phyloP scores from a whole-genome alignment of 2,888 invertebrate species.

The Bombyx huttoni region DNA sequence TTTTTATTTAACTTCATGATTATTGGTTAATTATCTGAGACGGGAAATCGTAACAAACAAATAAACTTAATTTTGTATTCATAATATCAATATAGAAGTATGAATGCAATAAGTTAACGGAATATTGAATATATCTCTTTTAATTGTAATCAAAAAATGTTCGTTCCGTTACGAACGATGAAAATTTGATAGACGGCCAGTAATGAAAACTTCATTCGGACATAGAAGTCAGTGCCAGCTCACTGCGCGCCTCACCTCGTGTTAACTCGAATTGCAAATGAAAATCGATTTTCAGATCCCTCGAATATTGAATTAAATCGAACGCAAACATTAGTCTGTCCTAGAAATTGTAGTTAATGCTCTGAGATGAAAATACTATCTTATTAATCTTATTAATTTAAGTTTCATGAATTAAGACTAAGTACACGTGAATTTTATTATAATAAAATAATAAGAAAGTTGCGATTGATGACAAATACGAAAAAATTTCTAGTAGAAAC shows the following conservation, averaged over 20 bases:
- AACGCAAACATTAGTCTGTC: conserved; percentile 5
- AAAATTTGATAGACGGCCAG: conserved; percentile 22
- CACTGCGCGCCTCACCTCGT: conserved; percentile 7
- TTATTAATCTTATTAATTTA: background rate
- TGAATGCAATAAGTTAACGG: conserved; percentile 2
- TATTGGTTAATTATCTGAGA: too few species aligned
- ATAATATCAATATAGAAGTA: too few species aligned
- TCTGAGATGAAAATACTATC: background rate
- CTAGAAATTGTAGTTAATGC: background rate
- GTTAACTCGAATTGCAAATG: conserved; percentile 25
- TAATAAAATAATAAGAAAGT: too few species aligned
- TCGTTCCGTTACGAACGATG: conserved; percentile 20
- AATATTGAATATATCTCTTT: conserved; percentile 27
- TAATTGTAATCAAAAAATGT: conserved; percentile 23
- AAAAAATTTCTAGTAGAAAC: too few species aligned
- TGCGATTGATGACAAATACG: too few species aligned
- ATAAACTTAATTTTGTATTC: too few species aligned
- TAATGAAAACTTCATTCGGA: conserved; percentile 29
- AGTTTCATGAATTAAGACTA: background rate
- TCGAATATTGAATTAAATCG: conserved; percentile 15
- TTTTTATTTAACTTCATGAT: too few species aligned
- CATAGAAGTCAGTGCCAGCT: conserved; percentile 23
- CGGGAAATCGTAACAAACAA: too few species aligned
- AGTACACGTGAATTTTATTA: too few species aligned
- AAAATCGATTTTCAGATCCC: conserved; percentile 15